These are phyloP conservation scores for Branchinecta lynchi DNA, from an alignment of 1,140 invertebrate genomes.

Conservation along the genomic window DNA sequence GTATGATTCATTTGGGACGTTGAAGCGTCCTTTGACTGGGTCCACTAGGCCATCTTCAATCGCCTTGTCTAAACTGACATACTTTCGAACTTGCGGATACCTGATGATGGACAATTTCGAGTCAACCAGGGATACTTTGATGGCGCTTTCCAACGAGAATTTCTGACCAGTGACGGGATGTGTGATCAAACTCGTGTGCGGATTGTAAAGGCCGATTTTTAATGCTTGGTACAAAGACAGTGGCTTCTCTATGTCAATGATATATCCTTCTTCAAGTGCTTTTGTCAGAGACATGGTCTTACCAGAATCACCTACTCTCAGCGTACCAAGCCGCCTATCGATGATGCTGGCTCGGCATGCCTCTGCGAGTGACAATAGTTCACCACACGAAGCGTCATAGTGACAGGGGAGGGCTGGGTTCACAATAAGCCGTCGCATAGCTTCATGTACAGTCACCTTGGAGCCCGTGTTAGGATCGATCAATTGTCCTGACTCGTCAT, in stretches of 20 bases:
- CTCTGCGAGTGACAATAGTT: slow-evolving; percentile 53
- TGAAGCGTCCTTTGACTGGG: slow-evolving; percentile 48
- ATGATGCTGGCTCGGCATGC: slow-evolving; percentile 65
- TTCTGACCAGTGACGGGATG: slow-evolving; percentile 62
- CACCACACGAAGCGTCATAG: slow-evolving; percentile 51
- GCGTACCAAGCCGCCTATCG: slow-evolving; percentile 57
- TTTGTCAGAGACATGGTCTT: slow-evolving; percentile 45
- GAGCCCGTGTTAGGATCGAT: slow-evolving; percentile 55
- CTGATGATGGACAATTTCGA: slow-evolving; percentile 60
- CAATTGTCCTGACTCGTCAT: slow-evolving; percentile 61
- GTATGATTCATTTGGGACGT: slow-evolving; percentile 40
- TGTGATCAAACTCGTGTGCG: slow-evolving; percentile 48
- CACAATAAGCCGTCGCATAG: slow-evolving; percentile 58
- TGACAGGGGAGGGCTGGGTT: slow-evolving; percentile 62
- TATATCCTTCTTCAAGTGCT: slow-evolving; percentile 55
- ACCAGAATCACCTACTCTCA: slow-evolving; percentile 51
- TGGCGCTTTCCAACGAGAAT: slow-evolving; percentile 59
- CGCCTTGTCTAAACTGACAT: slow-evolving; percentile 56
- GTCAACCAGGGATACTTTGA: slow-evolving; percentile 63
- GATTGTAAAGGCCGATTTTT: slow-evolving; percentile 57
- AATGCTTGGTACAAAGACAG: slow-evolving; percentile 68
- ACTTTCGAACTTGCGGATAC: slow-evolving; percentile 48
- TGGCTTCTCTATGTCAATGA: slow-evolving; percentile 66
- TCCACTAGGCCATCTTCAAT: slow-evolving; percentile 55
- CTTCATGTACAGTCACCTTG: slow-evolving; percentile 63